Conservation (phyloP, 2,797 vertebrate species). For the Myotis pilosus region DNA sequence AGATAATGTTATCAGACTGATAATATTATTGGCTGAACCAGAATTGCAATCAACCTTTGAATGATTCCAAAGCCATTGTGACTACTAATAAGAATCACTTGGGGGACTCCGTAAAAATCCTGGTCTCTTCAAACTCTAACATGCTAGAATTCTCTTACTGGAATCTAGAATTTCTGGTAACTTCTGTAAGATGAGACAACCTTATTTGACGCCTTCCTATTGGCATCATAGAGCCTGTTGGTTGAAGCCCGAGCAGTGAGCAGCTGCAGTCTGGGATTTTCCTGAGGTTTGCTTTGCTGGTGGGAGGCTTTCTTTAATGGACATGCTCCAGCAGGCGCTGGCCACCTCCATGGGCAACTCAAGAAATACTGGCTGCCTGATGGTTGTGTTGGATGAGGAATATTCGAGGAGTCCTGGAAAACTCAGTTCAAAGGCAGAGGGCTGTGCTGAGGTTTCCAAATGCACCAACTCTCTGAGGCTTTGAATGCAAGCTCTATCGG, state of each 20-base stretch:
- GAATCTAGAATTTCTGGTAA: constrained; percentile 47
- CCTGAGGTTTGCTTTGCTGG: not conserved
- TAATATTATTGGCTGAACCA: not conserved
- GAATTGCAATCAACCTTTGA: not conserved
- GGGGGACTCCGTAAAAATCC: not conserved
- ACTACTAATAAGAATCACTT: not conserved
- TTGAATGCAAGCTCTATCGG: constrained; percentile 58
- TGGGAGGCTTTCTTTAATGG: constrained; percentile 26
- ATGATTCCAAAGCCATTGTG: not conserved
- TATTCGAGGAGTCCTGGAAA: constrained; percentile 5
- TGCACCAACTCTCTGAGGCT: constrained; percentile 20
- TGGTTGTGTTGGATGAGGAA: not conserved
- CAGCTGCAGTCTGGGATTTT: constrained; percentile 44
- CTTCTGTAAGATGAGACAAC: not conserved
- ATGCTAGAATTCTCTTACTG: not conserved
- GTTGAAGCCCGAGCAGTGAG: not conserved
- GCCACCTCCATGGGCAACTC: not conserved
- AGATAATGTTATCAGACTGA: not conserved
- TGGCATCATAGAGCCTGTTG: not conserved
- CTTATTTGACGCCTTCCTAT: not conserved
- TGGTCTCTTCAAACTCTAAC: not conserved
- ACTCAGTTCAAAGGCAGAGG: constrained; percentile 54
- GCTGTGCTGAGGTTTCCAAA: constrained; percentile 57
- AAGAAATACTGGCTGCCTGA: constrained; percentile 42
- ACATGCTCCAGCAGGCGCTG: constrained; percentile 13